phyloP scores from a whole-genome alignment of 2,888 invertebrate genomes.

The Eristalinus sepulchralis region DNA sequence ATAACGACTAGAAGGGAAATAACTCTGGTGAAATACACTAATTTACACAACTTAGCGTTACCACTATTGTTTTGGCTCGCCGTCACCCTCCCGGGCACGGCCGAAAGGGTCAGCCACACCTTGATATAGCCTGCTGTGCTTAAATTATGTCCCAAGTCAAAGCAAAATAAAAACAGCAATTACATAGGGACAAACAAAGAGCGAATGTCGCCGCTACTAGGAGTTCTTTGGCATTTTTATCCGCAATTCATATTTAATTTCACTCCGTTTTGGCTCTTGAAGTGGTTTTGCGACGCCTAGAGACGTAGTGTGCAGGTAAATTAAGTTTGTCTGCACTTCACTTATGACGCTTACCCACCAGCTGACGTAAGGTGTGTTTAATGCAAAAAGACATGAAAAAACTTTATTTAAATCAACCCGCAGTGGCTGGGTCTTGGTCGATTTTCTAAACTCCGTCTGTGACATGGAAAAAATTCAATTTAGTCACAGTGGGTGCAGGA shows the following conservation, averaged over 20 bases:
- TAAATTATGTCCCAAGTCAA: constrained; percentile 38
- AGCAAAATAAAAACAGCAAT: constrained; percentile 18
- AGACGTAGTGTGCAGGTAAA: background rate
- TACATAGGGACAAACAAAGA: constrained; percentile 20
- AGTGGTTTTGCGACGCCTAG: background rate
- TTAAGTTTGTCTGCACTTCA: constrained; percentile 10
- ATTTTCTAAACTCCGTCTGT: constrained; percentile 13
- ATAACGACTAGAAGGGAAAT: constrained; percentile 14
- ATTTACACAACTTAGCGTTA: constrained; percentile 59
- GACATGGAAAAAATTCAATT: constrained; percentile 44
- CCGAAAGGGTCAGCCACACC: constrained; percentile 67
- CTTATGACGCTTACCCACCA: background rate
- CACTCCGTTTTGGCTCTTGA: background rate
- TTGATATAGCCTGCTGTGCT: constrained; percentile 53
- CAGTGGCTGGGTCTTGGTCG: constrained; percentile 22
- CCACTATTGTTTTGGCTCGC: constrained; percentile 34
- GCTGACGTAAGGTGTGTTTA: background rate
- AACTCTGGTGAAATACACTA: constrained; percentile 49
- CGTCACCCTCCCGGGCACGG: constrained; percentile 36
- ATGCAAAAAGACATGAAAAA: constrained; percentile 7
- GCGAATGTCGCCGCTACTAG: constrained; percentile 24
- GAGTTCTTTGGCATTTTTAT: constrained; percentile 67
- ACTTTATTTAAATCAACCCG: constrained; percentile 35
- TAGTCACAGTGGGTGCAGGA: constrained; percentile 50
- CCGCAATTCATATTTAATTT: constrained; percentile 49